Conservation (phyloP, 2,888 invertebrate species). For the Synanthedon tipuliformis region DNA sequence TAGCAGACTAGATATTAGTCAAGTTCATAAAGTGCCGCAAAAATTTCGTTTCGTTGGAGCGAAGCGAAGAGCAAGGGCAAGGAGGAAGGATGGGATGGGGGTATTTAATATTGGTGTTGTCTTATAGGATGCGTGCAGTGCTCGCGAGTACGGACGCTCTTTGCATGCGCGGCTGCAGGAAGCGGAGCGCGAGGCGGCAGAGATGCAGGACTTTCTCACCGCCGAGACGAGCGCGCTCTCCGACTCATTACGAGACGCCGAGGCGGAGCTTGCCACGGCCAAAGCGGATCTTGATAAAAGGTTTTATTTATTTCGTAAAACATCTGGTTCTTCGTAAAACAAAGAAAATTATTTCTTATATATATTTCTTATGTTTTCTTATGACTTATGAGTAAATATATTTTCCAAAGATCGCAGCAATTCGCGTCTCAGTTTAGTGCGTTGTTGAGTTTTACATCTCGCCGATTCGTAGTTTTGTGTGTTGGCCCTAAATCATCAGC, state of each 20-base stretch:
- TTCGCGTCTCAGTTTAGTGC: too few species aligned
- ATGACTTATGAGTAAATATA: too few species aligned
- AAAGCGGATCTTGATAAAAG: constrained; percentile 48
- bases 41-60: too few species aligned
- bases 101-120: neutral
- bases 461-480: neutral
- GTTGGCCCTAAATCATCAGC: neutral
- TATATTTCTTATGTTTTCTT: too few species aligned
- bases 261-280: constrained; percentile 69
- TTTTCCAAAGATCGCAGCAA: too few species aligned
- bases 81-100: neutral
- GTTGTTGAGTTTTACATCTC: neutral
- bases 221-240: constrained; percentile 85
- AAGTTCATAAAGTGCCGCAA: too few species aligned
- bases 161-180: constrained; percentile 81
- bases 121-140: constrained; percentile 74
- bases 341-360: too few species aligned
- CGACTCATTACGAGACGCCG: constrained; percentile 83
- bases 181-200: constrained; percentile 82
- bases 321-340: too few species aligned
- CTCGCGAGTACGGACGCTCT: constrained; percentile 74
- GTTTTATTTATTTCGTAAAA: constrained; percentile 13
- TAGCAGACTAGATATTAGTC: too few species aligned
- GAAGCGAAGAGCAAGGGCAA: neutral
- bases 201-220: constrained; percentile 89